Evolutionary conservation across 30 jellyfish, hydroid and myxozoan genomes (phyloP).

Genomic region (Kudoa iwatai): DNA sequence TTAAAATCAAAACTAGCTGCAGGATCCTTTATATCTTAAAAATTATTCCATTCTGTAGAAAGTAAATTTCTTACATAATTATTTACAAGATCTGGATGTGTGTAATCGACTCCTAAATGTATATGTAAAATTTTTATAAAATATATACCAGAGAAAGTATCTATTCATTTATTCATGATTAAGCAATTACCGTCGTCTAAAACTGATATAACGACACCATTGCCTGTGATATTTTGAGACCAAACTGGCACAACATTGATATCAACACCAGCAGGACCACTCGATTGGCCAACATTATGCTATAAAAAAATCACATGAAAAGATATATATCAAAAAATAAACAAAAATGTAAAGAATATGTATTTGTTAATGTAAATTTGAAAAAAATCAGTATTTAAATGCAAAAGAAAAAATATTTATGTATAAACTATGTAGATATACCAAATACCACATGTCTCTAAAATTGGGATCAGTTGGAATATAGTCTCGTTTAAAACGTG

Average conservation of each 20-base stretch:
- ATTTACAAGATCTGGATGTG: slow-evolving; percentile 57
- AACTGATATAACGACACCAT: slow-evolving; percentile 74
- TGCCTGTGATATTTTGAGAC: slow-evolving; percentile 43
- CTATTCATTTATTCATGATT: too few relatives aligned
- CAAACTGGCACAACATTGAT: slow-evolving; percentile 30
- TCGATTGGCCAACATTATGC: slow-evolving; percentile 50
- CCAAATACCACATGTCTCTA: slow-evolving; percentile 62
- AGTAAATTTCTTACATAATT: slow-evolving; percentile 16
- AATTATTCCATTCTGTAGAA: too few relatives aligned
- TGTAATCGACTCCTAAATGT: slow-evolving; percentile 47
- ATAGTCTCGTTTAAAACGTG: slow-evolving; percentile 37
- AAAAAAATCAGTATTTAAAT: background rate
- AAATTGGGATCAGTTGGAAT: slow-evolving; percentile 71
- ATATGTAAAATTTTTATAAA: too few relatives aligned
- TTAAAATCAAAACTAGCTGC: slow-evolving; percentile 82
- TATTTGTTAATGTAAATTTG: too few relatives aligned
- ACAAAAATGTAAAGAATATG: background rate
- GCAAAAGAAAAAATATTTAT: background rate
- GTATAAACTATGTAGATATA: slow-evolving; percentile 3
- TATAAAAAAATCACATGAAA: slow-evolving; percentile 2
- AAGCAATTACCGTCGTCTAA: slow-evolving; percentile 52
- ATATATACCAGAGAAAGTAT: too few relatives aligned
- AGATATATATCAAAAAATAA: background rate
- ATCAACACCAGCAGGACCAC: slow-evolving; percentile 95
- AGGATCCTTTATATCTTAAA: slow-evolving; percentile 35